These are phyloP conservation scores for Phalera bucephala DNA, from an alignment of 2,888 invertebrate genomes.

Conservation along the genomic window DNA sequence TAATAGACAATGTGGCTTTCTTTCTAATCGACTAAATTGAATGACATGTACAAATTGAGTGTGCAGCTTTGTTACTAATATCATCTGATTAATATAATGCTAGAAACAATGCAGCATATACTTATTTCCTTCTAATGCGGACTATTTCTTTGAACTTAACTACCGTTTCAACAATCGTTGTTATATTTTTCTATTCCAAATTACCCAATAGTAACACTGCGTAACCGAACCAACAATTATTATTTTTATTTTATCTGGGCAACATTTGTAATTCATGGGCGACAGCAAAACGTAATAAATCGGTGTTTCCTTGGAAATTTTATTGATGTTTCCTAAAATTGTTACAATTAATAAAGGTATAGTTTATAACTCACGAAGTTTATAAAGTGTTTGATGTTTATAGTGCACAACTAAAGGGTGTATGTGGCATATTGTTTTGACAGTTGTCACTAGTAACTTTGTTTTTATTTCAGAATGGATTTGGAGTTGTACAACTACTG, in stretches of 20 bases:
- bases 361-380: constrained; percentile 14
- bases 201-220: too few relatives aligned
- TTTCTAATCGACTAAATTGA: too few relatives aligned
- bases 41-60: too few relatives aligned
- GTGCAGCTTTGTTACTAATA: too few relatives aligned
- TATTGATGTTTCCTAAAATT: constrained; percentile 66
- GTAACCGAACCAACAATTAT: too few relatives aligned
- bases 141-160: too few relatives aligned
- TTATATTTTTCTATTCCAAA: too few relatives aligned
- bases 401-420: constrained; percentile 24
- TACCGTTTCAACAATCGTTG: too few relatives aligned
- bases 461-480: constrained; percentile 77
- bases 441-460: constrained; percentile 76
- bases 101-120: too few relatives aligned
- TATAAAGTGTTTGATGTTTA: constrained; percentile 12
- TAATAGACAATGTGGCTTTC: too few relatives aligned
- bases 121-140: too few relatives aligned
- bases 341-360: constrained; percentile 48
- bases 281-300: constrained; percentile 66
- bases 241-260: constrained; percentile 33
- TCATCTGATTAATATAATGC: too few relatives aligned
- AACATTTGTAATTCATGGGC: constrained; percentile 54
- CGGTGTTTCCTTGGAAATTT: constrained; percentile 80
- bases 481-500: constrained; percentile 38
- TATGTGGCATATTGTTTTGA: constrained; percentile 80